phyloP scores from a whole-genome alignment of 1,140 invertebrate genomes.

The Aphaenogaster floridana region DNA sequence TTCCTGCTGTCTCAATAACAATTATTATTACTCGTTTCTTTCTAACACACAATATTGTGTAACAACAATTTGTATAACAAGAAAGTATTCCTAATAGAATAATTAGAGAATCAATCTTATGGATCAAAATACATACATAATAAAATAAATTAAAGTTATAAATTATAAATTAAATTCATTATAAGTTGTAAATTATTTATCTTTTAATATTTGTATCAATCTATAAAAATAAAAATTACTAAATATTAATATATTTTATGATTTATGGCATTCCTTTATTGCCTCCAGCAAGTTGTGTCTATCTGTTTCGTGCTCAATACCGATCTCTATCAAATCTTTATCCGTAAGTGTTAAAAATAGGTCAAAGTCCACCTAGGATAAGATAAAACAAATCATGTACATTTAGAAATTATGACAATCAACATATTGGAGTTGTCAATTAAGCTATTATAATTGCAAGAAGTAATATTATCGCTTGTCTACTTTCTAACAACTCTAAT shows the following conservation, averaged over 20 bases:
- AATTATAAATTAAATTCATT: conserved; percentile 19
- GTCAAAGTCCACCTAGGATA: conserved; percentile 82
- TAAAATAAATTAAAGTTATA: not conserved
- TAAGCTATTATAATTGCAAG: not conserved
- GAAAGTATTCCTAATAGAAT: conserved; percentile 29
- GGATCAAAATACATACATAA: conserved; percentile 18
- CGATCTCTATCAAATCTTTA: conserved; percentile 82
- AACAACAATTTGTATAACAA: conserved; percentile 33
- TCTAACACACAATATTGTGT: not conserved
- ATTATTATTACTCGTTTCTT: conserved; percentile 49
- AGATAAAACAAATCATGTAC: conserved; percentile 27
- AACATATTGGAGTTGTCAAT: not conserved
- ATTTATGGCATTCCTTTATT: conserved; percentile 74
- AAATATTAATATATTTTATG: conserved; percentile 27
- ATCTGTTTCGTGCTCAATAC: conserved; percentile 79
- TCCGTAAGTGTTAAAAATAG: conserved; percentile 82
- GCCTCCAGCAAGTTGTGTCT: conserved; percentile 76
- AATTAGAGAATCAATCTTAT: conserved; percentile 4
- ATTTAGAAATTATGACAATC: not conserved
- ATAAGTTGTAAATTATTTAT: conserved; percentile 12
- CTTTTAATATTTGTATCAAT: not conserved
- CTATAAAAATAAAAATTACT: conserved; percentile 25
- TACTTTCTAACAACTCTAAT: not conserved
- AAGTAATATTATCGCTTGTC: not conserved
- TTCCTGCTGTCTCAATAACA: conserved; percentile 14